These are phyloP conservation scores for Galeopsomyia nigrocyanea DNA, from an alignment of 2,888 invertebrate species.

Conservation along the genomic window DNA sequence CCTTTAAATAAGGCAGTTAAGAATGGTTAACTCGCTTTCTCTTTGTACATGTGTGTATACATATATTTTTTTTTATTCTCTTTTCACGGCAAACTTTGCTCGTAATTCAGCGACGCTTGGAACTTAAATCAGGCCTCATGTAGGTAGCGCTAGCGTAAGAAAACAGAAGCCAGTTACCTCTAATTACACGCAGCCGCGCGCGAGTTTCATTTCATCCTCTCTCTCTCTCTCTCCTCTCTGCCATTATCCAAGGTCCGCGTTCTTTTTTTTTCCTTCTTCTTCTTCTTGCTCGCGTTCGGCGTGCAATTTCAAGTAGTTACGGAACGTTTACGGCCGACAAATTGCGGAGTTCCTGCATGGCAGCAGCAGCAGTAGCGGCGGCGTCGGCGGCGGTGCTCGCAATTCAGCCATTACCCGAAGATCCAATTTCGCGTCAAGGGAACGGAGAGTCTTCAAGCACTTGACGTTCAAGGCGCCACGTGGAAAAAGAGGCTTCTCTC, in stretches of 20 bases:
- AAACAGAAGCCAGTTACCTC: constrained; percentile 24
- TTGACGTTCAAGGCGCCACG: constrained; percentile 39
- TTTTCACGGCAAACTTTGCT: neutral
- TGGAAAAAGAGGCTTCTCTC: constrained; percentile 11
- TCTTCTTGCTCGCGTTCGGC: neutral
- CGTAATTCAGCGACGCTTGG: constrained; percentile 33
- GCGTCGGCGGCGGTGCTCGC: constrained; percentile 47
- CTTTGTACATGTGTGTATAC: too few relatives aligned
- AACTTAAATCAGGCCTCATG: constrained; percentile 31
- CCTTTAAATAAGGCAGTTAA: constrained; percentile 50
- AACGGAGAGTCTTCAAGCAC: constrained; percentile 45
- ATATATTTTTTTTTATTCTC: constrained; percentile 1
- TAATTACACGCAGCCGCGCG: constrained; percentile 29
- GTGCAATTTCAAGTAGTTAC: constrained; percentile 57
- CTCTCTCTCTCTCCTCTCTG: constrained; percentile 11
- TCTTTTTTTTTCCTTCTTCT: constrained; percentile 24
- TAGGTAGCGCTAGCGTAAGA: constrained; percentile 24
- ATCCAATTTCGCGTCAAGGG: constrained; percentile 54
- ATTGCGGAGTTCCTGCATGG: constrained; percentile 43
- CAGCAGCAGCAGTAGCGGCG: constrained; percentile 24
- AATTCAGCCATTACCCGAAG: constrained; percentile 55
- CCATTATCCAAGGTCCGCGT: neutral
- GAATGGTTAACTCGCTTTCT: neutral
- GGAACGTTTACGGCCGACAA: constrained; percentile 55
- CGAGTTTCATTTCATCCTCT: constrained; percentile 15